phyloP scores from a whole-genome alignment of 2,888 invertebrate genomes.

The Drosophila demipolita region DNA sequence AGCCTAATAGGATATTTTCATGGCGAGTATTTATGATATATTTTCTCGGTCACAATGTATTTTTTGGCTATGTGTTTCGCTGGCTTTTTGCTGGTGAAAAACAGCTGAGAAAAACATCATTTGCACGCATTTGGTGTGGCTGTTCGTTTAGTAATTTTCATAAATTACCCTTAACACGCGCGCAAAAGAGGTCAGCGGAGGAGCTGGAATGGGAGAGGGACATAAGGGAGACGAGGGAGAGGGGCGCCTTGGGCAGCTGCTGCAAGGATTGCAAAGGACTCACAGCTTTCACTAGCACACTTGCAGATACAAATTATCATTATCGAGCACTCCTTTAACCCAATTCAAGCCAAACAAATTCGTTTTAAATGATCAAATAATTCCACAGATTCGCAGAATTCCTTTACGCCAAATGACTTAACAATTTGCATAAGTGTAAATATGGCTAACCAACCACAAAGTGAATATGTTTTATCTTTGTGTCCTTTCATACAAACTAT shows the following conservation, averaged over 20 bases:
- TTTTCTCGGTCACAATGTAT: neutral
- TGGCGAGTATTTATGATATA: too few species aligned
- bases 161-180: constrained; percentile 71
- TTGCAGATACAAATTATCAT: constrained; percentile 56
- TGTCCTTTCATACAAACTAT: neutral
- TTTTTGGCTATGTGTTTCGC: constrained; percentile 10
- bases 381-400: constrained; percentile 54
- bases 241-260: constrained; percentile 5
- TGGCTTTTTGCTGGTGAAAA: constrained; percentile 19
- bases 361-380: constrained; percentile 65
- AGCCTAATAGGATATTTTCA: constrained; percentile 4
- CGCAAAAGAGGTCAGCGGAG: constrained; percentile 27
- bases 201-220: neutral
- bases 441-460: neutral
- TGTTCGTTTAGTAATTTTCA: constrained; percentile 78
- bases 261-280: constrained; percentile 28
- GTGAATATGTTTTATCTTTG: neutral
- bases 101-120: constrained; percentile 61
- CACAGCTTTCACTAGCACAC: constrained; percentile 37
- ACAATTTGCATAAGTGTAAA: constrained; percentile 27
- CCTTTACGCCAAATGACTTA: constrained; percentile 27
- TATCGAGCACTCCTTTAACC: constrained; percentile 44
- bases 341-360: constrained; percentile 47
- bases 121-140: constrained; percentile 74
- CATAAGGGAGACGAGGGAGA: neutral